Percentiles rank a stretch among this genome's conserved stretches.
Conservation (phyloP, 2,888 invertebrate species). For the Philopedon plagiatum region DNA sequence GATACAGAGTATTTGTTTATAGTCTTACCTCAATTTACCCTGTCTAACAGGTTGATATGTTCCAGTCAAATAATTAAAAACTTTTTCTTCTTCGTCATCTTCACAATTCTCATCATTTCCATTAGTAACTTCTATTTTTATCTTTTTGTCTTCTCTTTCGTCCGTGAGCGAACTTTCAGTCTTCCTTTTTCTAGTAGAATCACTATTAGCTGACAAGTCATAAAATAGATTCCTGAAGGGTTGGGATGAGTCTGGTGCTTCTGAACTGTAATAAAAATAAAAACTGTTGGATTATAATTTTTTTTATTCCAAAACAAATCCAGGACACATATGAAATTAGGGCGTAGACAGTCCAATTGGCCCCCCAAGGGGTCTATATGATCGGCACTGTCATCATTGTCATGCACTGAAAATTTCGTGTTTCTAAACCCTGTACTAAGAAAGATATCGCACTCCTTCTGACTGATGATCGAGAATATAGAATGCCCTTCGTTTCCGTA, state of each 20-base stretch:
- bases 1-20: too few relatives aligned
- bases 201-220: neutral
- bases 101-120: neutral
- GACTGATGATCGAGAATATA: too few relatives aligned
- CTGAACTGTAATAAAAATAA: neutral
- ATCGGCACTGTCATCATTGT: too few relatives aligned
- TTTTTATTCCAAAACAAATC: too few relatives aligned
- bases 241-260: neutral
- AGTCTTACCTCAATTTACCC: neutral
- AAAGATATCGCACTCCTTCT: too few relatives aligned
- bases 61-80: slow-evolving; percentile 29
- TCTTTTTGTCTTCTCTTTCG: neutral
- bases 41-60: neutral
- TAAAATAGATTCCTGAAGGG: neutral
- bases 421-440: too few relatives aligned
- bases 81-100: neutral
- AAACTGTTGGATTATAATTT: neutral
- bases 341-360: too few relatives aligned
- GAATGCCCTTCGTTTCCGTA: too few relatives aligned
- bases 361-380: too few relatives aligned
- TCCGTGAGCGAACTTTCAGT: neutral
- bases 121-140: neutral
- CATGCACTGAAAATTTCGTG: too few relatives aligned
- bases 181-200: neutral
- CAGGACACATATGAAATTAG: too few relatives aligned